Evolutionary conservation across 1,140 invertebrate genomes (phyloP).

Genomic region (Drosophila mauritiana): DNA sequence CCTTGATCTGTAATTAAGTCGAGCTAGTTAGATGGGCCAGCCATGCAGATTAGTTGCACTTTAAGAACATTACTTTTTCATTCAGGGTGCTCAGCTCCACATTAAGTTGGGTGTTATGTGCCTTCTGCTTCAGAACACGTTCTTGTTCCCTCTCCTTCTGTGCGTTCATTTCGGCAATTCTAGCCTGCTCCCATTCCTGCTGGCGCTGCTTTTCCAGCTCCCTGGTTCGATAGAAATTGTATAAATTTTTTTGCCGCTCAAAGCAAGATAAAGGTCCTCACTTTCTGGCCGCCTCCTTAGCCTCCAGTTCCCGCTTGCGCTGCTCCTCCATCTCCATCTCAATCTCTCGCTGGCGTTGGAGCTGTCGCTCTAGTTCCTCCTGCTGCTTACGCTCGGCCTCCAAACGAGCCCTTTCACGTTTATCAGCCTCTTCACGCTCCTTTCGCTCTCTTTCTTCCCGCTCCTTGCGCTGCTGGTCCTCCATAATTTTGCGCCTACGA

Average conservation of each 20-base stretch:
- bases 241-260: background rate
- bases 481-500: slow-evolving; percentile 94
- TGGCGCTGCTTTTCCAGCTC: slow-evolving; percentile 98
- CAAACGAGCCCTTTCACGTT: slow-evolving; percentile 90
- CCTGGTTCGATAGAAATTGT: slow-evolving; percentile 84
- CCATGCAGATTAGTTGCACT: background rate
- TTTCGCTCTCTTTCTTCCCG: slow-evolving; percentile 96
- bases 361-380: slow-evolving; percentile 86
- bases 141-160: slow-evolving; percentile 95
- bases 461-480: slow-evolving; percentile 85
- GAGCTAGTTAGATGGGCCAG: background rate
- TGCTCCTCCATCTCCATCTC: slow-evolving; percentile 93
- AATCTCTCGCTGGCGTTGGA: slow-evolving; percentile 89
- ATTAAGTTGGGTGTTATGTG: slow-evolving; percentile 93
- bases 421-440: slow-evolving; percentile 94
- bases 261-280: slow-evolving; percentile 38
- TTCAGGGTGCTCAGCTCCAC: slow-evolving; percentile 86
- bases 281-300: slow-evolving; percentile 92
- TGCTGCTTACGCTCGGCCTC: slow-evolving; percentile 88
- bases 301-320: slow-evolving; percentile 89
- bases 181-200: slow-evolving; percentile 97
- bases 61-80: slow-evolving; percentile 87
- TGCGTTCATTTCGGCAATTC: slow-evolving; percentile 93
- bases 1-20: slow-evolving; percentile 86
- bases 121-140: slow-evolving; percentile 94